These are phyloP conservation scores for Aporrectodea caliginosa DNA, from an alignment of 1,140 invertebrate species.

Conservation along the genomic window DNA sequence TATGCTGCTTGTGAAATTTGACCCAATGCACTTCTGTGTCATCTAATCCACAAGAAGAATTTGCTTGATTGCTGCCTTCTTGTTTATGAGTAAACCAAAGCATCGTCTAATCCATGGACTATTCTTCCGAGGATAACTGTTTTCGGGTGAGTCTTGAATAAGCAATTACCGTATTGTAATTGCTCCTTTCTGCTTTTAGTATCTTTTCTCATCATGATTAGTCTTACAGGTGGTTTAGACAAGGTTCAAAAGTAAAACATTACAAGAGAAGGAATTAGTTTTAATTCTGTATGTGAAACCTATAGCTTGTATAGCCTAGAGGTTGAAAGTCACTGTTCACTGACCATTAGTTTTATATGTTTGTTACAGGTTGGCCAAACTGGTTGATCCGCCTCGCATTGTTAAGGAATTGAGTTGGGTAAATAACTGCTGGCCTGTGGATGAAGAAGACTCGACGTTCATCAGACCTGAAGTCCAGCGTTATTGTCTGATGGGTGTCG, in stretches of 20 bases:
- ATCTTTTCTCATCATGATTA: not conserved
- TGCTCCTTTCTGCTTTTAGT: not conserved
- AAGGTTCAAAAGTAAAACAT: not conserved
- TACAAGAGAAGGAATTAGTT: not conserved
- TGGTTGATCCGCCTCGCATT: conserved; percentile 72
- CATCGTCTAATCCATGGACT: too few species aligned
- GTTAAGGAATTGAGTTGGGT: conserved; percentile 79
- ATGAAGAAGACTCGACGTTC: conserved; percentile 35
- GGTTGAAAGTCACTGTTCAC: not conserved
- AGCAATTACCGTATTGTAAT: too few species aligned
- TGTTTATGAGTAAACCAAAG: too few species aligned
- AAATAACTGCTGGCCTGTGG: conserved; percentile 45
- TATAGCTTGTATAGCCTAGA: not conserved
- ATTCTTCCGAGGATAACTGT: too few species aligned
- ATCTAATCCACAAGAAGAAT: too few species aligned
- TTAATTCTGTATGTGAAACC: not conserved
- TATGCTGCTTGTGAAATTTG: too few species aligned
- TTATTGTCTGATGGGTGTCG: conserved; percentile 86
- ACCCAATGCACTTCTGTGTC: too few species aligned
- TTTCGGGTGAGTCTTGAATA: too few species aligned
- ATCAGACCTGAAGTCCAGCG: conserved; percentile 76
- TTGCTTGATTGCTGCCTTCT: too few species aligned
- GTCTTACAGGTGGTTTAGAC: not conserved
- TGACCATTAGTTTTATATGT: conserved; percentile 5
- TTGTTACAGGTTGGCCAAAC: conserved; percentile 62